Evolutionary conservation across 1,140 invertebrate genomes (phyloP).

Genomic region (Drosophila grimshawi): DNA sequence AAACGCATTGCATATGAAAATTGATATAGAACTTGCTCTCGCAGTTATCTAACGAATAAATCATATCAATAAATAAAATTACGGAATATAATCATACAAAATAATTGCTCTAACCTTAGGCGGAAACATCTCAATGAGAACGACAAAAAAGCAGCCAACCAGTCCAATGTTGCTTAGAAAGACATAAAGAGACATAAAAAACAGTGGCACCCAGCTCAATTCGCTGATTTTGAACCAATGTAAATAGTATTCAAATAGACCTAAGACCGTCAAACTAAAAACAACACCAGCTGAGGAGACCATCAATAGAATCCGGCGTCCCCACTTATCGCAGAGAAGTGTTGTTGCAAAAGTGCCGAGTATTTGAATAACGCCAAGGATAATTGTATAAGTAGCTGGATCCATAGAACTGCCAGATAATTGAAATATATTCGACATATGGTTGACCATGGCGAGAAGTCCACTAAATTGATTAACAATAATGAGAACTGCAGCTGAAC

Average conservation of each 20-base stretch:
- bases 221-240: slow-evolving; percentile 43
- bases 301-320: slow-evolving; percentile 55
- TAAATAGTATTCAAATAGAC: slow-evolving; percentile 52
- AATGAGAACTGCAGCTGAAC: slow-evolving; percentile 46
- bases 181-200: slow-evolving; percentile 65
- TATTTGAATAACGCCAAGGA: slow-evolving; percentile 85
- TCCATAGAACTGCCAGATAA: slow-evolving; percentile 86
- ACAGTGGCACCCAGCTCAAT: slow-evolving; percentile 71
- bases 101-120: slow-evolving; percentile 50
- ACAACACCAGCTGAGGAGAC: slow-evolving; percentile 57
- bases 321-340: slow-evolving; percentile 64
- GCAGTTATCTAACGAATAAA: slow-evolving; percentile 62
- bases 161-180: slow-evolving; percentile 72
- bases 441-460: slow-evolving; percentile 66
- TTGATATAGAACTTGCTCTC: slow-evolving; percentile 54
- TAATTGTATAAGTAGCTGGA: slow-evolving; percentile 86
- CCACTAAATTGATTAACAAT: slow-evolving; percentile 66
- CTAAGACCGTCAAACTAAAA: slow-evolving; percentile 51
- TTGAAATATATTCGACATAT: slow-evolving; percentile 87
- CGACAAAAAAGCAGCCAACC: slow-evolving; percentile 72
- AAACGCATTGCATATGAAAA: slow-evolving; percentile 57
- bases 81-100: not conserved
- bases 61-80: not conserved
- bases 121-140: slow-evolving; percentile 72
- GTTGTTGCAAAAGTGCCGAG: slow-evolving; percentile 68